Evolutionary conservation across 2,113 vertebrate genomes (phyloP).

Genomic region (Eudorcas thomsonii): DNA sequence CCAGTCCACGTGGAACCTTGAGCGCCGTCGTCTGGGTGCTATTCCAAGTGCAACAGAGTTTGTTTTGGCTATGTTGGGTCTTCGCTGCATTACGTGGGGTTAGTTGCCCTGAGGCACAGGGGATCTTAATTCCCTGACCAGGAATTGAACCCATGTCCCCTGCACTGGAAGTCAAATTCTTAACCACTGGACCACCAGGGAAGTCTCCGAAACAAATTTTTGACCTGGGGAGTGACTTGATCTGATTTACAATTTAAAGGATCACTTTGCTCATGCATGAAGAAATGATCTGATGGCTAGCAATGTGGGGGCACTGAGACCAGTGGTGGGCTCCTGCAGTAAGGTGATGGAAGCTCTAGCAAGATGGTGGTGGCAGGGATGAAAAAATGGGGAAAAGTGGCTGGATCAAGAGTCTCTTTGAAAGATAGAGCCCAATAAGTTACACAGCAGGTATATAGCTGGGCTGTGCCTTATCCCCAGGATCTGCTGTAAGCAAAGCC

Average conservation of each 20-base stretch:
- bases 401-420: neutral
- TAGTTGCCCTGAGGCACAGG: neutral
- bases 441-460: neutral
- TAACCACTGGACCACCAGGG: neutral
- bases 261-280: neutral
- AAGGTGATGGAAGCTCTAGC: neutral
- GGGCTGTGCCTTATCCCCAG: neutral
- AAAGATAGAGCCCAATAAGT: neutral
- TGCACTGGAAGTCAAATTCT: neutral
- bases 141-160: neutral
- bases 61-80: neutral
- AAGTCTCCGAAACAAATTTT: neutral
- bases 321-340: neutral
- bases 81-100: neutral
- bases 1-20: neutral
- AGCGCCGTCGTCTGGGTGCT: neutral
- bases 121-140: neutral
- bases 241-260: neutral
- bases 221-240: neutral
- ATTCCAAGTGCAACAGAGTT: neutral
- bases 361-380: neutral
- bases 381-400: neutral
- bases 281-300: neutral
- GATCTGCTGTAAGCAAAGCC: neutral
- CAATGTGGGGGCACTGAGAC: neutral